These are phyloP conservation scores for Uria lomvia DNA, from an alignment of 2,113 vertebrate species.

Conservation along the genomic window DNA sequence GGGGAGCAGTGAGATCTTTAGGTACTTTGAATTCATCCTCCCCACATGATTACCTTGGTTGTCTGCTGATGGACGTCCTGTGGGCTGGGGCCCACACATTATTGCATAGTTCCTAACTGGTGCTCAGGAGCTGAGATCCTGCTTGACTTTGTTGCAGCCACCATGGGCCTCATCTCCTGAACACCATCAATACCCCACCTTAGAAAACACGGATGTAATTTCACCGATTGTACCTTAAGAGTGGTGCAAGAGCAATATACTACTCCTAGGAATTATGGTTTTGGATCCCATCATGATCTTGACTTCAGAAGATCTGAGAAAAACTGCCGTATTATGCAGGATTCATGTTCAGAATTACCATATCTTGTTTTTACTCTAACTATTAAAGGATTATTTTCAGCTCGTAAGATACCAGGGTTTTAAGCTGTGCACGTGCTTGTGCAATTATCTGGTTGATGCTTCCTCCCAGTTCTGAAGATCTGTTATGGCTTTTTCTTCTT, in stretches of 20 bases:
- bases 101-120: not conserved
- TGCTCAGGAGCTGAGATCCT: not conserved
- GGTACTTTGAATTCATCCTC: not conserved
- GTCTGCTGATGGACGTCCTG: not conserved
- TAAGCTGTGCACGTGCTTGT: not conserved
- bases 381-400: not conserved
- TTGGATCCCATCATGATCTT: not conserved
- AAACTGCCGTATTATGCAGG: not conserved
- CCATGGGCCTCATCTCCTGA: not conserved
- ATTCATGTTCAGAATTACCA: not conserved
- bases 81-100: not conserved
- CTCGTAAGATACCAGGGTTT: not conserved
- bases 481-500: not conserved
- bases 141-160: not conserved
- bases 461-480: not conserved
- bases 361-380: not conserved
- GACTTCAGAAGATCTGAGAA: not conserved
- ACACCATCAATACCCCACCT: fast-evolving
- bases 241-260: not conserved
- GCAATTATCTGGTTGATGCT: not conserved
- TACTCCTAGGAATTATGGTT: not conserved
- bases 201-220: not conserved
- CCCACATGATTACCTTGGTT: not conserved
- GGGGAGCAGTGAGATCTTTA: not conserved
- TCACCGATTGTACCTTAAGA: not conserved